Conservation (phyloP, 2,797 vertebrate genomes). For the Phrynocephalus guinanensis region DNA sequence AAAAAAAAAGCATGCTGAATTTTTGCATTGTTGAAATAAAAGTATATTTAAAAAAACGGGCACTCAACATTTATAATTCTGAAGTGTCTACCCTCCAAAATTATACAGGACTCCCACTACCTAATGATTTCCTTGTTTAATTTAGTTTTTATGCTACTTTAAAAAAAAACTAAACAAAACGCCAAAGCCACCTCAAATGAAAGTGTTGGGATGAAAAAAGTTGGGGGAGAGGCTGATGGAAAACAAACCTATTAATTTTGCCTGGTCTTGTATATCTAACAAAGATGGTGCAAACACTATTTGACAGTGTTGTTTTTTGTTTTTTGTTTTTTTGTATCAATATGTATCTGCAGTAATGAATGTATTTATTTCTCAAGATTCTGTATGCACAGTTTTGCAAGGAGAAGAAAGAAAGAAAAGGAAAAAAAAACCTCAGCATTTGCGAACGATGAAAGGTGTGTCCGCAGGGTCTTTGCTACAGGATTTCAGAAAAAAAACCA, state of each 20-base stretch:
- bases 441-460: conserved; percentile 80
- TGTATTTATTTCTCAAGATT: conserved; percentile 97
- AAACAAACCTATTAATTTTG: conserved; percentile 79
- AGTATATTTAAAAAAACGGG: conserved; percentile 35
- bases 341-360: conserved; percentile 97
- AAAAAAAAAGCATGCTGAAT: conserved; percentile 40
- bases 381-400: conserved; percentile 86
- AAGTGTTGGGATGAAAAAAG: neutral
- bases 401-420: conserved; percentile 75
- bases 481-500: conserved; percentile 76
- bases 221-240: conserved; percentile 71
- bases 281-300: conserved; percentile 97
- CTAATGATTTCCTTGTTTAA: conserved; percentile 29
- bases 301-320: conserved; percentile 92
- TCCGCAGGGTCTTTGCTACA: conserved; percentile 81
- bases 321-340: conserved; percentile 90
- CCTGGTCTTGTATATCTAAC: conserved; percentile 84
- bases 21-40: conserved; percentile 56
- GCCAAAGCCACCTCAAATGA: conserved; percentile 65
- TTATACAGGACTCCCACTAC: conserved; percentile 43
- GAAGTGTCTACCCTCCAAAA: conserved; percentile 49
- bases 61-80: conserved; percentile 55
- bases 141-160: conserved; percentile 27
- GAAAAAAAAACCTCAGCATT: conserved; percentile 74
- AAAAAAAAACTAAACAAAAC: neutral